Percentiles rank a stretch among this genome's conserved stretches.
These are phyloP conservation scores for Chrysaora quinquecirrha DNA, from an alignment of 30 jellyfish, hydroid and myxozoan species.

Conservation along the genomic window DNA sequence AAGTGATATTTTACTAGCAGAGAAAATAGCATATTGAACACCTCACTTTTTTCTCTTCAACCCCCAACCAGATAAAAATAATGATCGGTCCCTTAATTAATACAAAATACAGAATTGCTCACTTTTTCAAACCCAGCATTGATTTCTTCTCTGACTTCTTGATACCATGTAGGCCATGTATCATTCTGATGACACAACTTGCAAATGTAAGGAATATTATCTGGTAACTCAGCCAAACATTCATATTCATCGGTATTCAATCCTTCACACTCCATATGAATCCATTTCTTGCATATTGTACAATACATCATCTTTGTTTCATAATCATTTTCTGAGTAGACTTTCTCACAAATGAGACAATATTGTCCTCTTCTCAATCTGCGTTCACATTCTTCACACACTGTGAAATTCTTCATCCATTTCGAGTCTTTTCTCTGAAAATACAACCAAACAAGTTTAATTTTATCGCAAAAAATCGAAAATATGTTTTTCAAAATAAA, in stretches of 20 bases:
- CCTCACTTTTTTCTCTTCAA: too few relatives aligned
- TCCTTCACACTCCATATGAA: conserved; percentile 97
- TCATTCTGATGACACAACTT: conserved; percentile 71
- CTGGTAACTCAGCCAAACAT: conserved; percentile 94
- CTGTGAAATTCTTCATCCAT: conserved; percentile 80
- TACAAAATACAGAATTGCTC: too few relatives aligned
- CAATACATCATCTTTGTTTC: conserved; percentile 88
- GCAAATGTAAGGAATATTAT: conserved; percentile 85
- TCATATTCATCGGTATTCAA: conserved; percentile 86
- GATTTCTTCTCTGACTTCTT: conserved; percentile 85
- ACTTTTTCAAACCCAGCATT: conserved; percentile 92
- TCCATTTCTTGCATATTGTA: conserved; percentile 83
- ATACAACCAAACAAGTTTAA: too few relatives aligned
- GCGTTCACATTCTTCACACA: conserved; percentile 90
- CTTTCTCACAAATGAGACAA: conserved; percentile 75
- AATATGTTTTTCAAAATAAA: too few relatives aligned
- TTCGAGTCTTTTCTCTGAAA: conserved; percentile 76
- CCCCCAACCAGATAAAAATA: too few relatives aligned
- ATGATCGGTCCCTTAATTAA: too few relatives aligned
- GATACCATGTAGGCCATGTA: conserved; percentile 78
- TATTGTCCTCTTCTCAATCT: conserved; percentile 72
- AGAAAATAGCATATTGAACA: too few relatives aligned
- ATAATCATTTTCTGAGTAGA: conserved; percentile 81
- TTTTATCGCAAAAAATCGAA: too few relatives aligned
- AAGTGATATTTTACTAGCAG: too few relatives aligned